phyloP scores from a whole-genome alignment of 2,888 invertebrate genomes.

The Torymus texanus region DNA sequence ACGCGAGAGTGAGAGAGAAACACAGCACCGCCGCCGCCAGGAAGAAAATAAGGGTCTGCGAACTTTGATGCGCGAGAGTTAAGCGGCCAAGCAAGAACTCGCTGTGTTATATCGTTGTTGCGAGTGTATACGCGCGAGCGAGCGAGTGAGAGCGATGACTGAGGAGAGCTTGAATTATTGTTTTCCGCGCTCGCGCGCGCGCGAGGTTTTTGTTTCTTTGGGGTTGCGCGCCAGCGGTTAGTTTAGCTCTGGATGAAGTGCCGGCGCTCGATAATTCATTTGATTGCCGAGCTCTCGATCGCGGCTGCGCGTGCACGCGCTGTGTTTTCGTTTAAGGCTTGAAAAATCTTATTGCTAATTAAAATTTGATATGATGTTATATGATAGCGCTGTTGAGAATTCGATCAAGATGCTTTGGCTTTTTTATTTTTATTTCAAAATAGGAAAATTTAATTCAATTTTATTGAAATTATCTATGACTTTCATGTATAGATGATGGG shows the following conservation, averaged over 20 bases:
- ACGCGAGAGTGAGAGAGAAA: slow-evolving; percentile 14
- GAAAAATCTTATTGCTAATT: neutral
- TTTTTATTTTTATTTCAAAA: no score
- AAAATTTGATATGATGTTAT: neutral
- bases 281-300: slow-evolving; percentile 27
- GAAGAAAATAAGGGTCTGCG: slow-evolving; percentile 42
- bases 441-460: no score
- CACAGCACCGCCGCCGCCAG: slow-evolving; percentile 16
- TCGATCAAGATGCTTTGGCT: no score
- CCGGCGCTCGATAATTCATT: slow-evolving; percentile 16
- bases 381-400: neutral
- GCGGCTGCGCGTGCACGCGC: neutral
- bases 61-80: slow-evolving; percentile 15
- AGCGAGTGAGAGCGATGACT: no score
- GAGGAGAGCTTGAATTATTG: slow-evolving; percentile 25
- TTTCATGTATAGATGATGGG: no score
- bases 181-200: slow-evolving; percentile 13
- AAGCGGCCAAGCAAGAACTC: neutral
- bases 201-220: neutral
- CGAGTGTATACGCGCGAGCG: no score
- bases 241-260: neutral
- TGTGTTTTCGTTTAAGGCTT: neutral
- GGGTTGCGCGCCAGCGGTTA: neutral
- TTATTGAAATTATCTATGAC: no score
- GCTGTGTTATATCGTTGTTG: no score